Base-by-base conservation (phyloP, 2,888 invertebrate genomes). In the Yponomeuta malinellus region DNA sequence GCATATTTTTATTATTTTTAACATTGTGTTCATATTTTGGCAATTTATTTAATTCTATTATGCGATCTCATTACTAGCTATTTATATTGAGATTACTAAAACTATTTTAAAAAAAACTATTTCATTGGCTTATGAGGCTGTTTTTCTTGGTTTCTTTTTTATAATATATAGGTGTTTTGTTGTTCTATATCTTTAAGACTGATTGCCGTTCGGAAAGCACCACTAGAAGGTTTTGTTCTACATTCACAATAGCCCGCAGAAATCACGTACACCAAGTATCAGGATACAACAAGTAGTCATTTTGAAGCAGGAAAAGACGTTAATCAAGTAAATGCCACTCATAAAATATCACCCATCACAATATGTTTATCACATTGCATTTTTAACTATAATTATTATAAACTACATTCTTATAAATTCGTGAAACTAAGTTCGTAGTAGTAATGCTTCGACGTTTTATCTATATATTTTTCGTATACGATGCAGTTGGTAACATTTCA, bases 31-130 rank as follows among this genome's bases (percentile, higher is more conserved):
- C 92, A 91, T 89, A 86, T 83, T 85, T 89, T 81, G 79, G 89
- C 89, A 87, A 88, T 86, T 89, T 88, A 88, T 90, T 90, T 90
- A 88, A 88, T 90, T 89, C 81, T 90, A 87, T 84, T 79, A 85
- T 88, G 88, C 90, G 92, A 92, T 92, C 92, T 92, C 92, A 92
- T 83, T 85, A 85, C 89, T 90, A 91, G 89, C 89, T 90, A 90
- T 90, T 88, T 91, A 89, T 90, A 87, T 37, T 83, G 92, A 91
- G 92, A 92, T 91, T 92, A 90, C 85, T 86, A 87, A 88, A 88
- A 65, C 48, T 70, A 70, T 65, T 70, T 70, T 8, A 82, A 84
- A 83, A 81, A 84, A 81, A 81, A 87, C 82, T 87, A 84, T 90
- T 84, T 88, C 89, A 91, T 90, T 89, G 91, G 90, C 90, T 83